Base-by-base conservation (phyloP, 2,888 invertebrate genomes). In the Netelia fuscicornis region DNA sequence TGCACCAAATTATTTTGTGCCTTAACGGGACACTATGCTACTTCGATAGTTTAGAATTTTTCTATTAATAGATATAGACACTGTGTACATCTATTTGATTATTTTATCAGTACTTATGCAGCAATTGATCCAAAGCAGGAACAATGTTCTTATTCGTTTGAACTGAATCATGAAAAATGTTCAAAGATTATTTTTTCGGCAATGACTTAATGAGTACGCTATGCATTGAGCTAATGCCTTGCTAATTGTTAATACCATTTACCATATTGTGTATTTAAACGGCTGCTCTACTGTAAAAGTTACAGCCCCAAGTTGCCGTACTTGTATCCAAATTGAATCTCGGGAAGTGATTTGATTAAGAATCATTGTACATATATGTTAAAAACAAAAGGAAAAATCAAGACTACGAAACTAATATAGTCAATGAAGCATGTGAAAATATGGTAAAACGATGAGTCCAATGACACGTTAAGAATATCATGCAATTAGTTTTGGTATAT, bases 251-350 rank as follows among this genome's bases (percentile, higher is more conserved):
- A 30, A 30, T 62, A 17, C 25, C n/a, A 56, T 67, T n/a, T 44
- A 67, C 17, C 5, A 67, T 44, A 13, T 44, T 58, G 2, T 5
- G 9, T 58, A n/a, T 17, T 13, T 2, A 67, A 76, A 65, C 44
- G 23, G 25, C 52, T 52, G 42, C 37, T 54, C 56, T 23, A 56
- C 23, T n/a, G 56, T 44, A 25, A 67, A 30, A 44, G n/a, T 6
- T 44, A 58, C 25, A 42, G 56, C 3, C 13, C 17, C 13, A 25
- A 23, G 11, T 2, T 42, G 64, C 13, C 68, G 68, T 78, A 37
- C 37, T 72, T 37, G 44, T 71, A 79, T 71, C 20, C n/a, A 81
- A 81, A 81, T 81, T 75, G 79, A 85, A 82, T 85, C 82, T 82
- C 82, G 62, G 79, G 54, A 48, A 54, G 75, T 65, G 30, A 10